Evolutionary conservation across 2,797 vertebrate genomes (phyloP).

Genomic region (Rhabdophis nuchalis): DNA sequence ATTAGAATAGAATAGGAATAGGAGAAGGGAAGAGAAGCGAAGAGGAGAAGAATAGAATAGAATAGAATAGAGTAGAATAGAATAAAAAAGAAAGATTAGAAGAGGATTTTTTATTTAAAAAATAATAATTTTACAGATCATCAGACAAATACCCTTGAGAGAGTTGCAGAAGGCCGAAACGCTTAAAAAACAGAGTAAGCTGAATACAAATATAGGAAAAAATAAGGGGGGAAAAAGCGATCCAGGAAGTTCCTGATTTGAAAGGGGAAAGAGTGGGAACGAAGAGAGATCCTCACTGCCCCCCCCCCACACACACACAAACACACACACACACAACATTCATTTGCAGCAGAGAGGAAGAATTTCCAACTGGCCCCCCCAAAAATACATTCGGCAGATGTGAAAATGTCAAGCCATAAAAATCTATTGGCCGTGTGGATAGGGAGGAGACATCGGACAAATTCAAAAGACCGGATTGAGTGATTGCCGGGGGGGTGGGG

Average conservation of each 20-base stretch:
- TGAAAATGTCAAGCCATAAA: neutral
- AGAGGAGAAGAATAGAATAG: too few relatives aligned
- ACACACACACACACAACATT: too few relatives aligned
- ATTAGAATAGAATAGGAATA: too few relatives aligned
- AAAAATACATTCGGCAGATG: neutral
- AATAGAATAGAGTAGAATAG: too few relatives aligned
- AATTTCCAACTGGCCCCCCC: neutral
- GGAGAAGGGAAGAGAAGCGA: too few relatives aligned
- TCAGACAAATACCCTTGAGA: neutral
- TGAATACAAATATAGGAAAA: neutral
- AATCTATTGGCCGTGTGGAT: neutral
- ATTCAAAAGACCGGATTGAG: neutral
- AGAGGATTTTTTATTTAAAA: neutral
- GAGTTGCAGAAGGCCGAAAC: neutral
- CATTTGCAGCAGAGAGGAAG: neutral
- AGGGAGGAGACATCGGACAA: neutral
- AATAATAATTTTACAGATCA: neutral
- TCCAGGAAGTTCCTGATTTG: neutral
- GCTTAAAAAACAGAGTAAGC: neutral
- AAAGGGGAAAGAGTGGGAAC: neutral
- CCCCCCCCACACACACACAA: too few relatives aligned
- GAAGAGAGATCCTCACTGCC: neutral
- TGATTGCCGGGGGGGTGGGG: too few relatives aligned
- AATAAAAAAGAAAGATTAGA: too few relatives aligned
- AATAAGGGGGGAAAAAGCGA: neutral